Evolutionary conservation across 2,113 vertebrate species (phyloP).

Genomic region (Ophiodon elongatus): DNA sequence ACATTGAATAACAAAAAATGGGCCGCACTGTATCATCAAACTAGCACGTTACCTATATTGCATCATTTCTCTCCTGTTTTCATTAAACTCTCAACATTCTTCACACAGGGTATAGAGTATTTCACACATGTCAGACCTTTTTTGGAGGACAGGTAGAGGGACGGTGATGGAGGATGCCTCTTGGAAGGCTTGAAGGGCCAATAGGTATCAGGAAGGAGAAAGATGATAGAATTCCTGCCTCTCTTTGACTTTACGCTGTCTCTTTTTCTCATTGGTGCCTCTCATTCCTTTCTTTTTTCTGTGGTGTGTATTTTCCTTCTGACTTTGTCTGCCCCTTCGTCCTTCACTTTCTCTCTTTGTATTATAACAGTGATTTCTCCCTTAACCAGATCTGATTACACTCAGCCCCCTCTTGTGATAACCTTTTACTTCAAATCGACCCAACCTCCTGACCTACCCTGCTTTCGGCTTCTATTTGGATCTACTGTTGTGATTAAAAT

Average conservation of each 20-base stretch:
- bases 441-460: conserved; percentile 74
- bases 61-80: neutral
- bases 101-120: conserved; percentile 14
- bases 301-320: conserved; percentile 28
- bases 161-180: conserved; percentile 35
- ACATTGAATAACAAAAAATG: neutral
- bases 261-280: neutral
- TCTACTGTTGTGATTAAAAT: conserved; percentile 80
- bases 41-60: neutral
- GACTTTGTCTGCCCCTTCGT: conserved; percentile 41
- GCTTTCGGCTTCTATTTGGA: conserved; percentile 78
- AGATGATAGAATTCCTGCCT: conserved; percentile 1
- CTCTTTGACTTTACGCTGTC: neutral
- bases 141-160: conserved; percentile 8
- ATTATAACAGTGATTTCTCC: conserved; percentile 62
- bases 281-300: conserved; percentile 7
- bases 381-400: conserved; percentile 77
- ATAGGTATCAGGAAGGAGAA: conserved; percentile 15
- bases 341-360: conserved; percentile 51
- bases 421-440: conserved; percentile 79
- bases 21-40: neutral
- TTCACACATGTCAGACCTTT: conserved; percentile 26
- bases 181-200: conserved; percentile 32
- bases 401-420: conserved; percentile 67
- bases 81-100: neutral